Evolutionary conservation across 64 coral and sea anemone species (phyloP).

Genomic region (Montipora efflorescens): DNA sequence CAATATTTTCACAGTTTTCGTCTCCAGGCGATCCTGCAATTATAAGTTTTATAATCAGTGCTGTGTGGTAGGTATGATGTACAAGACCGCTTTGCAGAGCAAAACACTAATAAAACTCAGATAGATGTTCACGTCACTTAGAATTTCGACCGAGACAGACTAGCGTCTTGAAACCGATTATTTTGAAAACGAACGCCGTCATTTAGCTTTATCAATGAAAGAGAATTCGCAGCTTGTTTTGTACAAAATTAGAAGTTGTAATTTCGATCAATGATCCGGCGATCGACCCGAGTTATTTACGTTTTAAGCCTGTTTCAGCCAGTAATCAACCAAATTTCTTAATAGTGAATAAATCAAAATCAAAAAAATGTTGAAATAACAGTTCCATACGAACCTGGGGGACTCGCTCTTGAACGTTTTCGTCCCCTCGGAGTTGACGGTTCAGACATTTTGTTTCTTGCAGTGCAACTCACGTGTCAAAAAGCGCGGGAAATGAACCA

Average conservation of each 20-base stretch:
- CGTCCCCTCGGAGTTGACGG: conserved; percentile 78
- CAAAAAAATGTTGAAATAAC: not conserved
- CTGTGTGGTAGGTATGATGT: no score
- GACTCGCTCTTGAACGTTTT: conserved; percentile 78
- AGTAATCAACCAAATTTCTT: not conserved
- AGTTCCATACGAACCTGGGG: conserved; percentile 52
- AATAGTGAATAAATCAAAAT: not conserved
- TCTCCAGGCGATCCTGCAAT: no score
- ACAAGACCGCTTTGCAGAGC: no score
- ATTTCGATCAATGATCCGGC: not conserved
- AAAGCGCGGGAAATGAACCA: conserved; percentile 83
- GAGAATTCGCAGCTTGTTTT: not conserved
- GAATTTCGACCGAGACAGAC: no score
- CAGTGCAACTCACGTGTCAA: conserved; percentile 63
- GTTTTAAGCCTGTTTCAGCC: not conserved
- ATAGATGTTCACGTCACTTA: no score
- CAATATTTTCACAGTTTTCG: no score
- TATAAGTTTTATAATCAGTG: no score
- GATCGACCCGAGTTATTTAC: conserved; percentile 20
- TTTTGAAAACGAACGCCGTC: no score
- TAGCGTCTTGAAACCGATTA: no score
- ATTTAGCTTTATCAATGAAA: no score
- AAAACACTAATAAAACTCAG: no score
- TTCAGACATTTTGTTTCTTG: conserved; percentile 75
- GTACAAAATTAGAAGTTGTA: not conserved